Percentiles rank a stretch among this genome's conserved stretches.
Conservation (phyloP, 2,888 invertebrate species). For the Amphipyra tragopoginis region DNA sequence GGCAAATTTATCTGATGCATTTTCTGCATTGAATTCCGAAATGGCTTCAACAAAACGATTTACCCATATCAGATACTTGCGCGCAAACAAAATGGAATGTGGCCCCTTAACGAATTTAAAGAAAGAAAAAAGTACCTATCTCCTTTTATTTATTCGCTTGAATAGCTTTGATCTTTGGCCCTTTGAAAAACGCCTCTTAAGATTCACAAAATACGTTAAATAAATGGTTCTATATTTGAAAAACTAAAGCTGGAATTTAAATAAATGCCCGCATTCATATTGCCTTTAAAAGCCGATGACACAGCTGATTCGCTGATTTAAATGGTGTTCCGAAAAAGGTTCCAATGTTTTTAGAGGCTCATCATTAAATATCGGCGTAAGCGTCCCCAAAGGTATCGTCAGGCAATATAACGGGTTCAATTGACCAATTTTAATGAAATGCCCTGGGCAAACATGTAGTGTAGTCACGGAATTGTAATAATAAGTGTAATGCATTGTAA, state of each 20-base stretch:
- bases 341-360: conserved; percentile 37
- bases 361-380: conserved; percentile 33
- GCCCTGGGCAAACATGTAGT: background rate
- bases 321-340: conserved; percentile 35
- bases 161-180: conserved; percentile 77
- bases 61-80: conserved; percentile 16
- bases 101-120: conserved; percentile 61
- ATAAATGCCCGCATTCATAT: conserved; percentile 55
- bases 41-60: conserved; percentile 8
- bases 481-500: too few species aligned
- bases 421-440: conserved; percentile 7
- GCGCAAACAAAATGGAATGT: conserved; percentile 31
- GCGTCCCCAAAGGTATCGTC: conserved; percentile 19
- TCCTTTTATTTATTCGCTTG: conserved; percentile 75
- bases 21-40: background rate
- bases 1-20: conserved; percentile 9
- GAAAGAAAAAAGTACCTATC: conserved; percentile 63
- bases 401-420: conserved; percentile 6
- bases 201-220: conserved; percentile 68
- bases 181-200: conserved; percentile 74
- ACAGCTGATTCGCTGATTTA: conserved; percentile 35
- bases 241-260: conserved; percentile 60
- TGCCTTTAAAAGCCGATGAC: conserved; percentile 45
- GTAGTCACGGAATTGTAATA: background rate
- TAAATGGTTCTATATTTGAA: conserved; percentile 70